phyloP scores from a whole-genome alignment of 2,113 vertebrate species.

The Platycercus adscitus region DNA sequence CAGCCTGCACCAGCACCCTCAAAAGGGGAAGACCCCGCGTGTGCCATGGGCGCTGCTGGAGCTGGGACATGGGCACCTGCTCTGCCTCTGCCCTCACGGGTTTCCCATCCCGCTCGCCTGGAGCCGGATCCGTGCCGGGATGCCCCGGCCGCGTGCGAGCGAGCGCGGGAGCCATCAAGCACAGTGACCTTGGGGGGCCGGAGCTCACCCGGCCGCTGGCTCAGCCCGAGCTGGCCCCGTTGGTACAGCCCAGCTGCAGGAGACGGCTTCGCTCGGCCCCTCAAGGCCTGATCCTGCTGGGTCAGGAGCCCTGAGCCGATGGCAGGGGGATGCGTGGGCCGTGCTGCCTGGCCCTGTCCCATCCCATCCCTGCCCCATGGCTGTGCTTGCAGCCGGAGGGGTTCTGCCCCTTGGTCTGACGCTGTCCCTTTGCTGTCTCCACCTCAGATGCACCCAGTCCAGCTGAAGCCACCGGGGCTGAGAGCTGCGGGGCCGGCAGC shows the following conservation, averaged over 20 bases:
- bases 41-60: background rate
- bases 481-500: background rate
- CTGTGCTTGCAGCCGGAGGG: background rate
- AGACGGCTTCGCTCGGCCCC: background rate
- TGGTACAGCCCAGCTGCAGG: constrained; percentile 30
- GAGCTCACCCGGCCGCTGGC: constrained; percentile 30
- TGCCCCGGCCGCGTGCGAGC: background rate
- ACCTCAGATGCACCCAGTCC: background rate
- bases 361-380: fast-evolving
- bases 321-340: background rate
- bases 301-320: background rate
- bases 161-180: background rate
- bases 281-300: background rate
- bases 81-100: background rate
- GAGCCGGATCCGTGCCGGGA: background rate
- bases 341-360: background rate
- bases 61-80: background rate
- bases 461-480: background rate
- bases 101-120: background rate
- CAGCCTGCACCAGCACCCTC: background rate
- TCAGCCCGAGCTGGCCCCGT: background rate
- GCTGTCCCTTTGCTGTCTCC: background rate
- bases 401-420: background rate
- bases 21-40: background rate
- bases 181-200: background rate